Percentiles rank a stretch among this genome's conserved stretches.
Evolutionary conservation across 2,113 vertebrate species (phyloP).

Genomic region (Serilophus lunatus): DNA sequence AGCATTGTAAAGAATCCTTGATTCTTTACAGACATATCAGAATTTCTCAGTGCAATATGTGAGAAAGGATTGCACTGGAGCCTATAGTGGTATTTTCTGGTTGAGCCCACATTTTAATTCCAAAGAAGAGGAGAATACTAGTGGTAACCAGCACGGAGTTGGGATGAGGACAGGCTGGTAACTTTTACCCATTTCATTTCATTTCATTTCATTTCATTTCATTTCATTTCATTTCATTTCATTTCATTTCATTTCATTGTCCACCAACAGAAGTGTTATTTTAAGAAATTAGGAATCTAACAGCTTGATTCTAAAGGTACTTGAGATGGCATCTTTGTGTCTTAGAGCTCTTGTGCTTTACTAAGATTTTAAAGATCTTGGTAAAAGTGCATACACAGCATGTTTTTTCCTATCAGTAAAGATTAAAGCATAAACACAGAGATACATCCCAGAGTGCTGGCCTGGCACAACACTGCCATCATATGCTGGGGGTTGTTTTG

Average conservation of each 20-base stretch:
- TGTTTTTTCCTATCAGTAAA: not conserved
- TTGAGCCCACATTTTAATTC: not conserved
- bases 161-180: not conserved
- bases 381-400: not conserved
- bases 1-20: not conserved
- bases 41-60: not conserved
- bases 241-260: not conserved
- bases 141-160: not conserved
- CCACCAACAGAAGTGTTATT: not conserved
- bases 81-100: not conserved
- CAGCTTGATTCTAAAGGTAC: not conserved
- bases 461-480: not conserved
- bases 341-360: not conserved
- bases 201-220: not conserved
- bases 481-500: not conserved
- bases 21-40: not conserved
- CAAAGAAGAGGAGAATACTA: not conserved
- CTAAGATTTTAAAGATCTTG: not conserved
- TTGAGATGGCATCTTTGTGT: not conserved
- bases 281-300: not conserved
- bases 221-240: not conserved
- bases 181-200: not conserved
- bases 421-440: not conserved
- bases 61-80: not conserved
- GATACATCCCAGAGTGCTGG: not conserved